Conservation (phyloP, 1,140 invertebrate genomes). For the Oncopodura yosiiana region DNA sequence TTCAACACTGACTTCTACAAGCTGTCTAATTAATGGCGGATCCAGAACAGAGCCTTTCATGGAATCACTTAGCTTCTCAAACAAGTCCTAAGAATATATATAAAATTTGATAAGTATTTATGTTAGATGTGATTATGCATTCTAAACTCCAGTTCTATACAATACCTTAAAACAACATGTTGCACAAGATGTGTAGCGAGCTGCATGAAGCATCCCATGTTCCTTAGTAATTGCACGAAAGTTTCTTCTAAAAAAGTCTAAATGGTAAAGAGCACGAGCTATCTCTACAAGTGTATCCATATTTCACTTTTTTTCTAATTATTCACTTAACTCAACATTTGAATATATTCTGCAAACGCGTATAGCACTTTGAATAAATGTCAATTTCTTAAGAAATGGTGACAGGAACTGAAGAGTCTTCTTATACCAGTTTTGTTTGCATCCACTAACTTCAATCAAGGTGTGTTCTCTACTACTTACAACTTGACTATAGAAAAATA, state of each 20-base stretch:
- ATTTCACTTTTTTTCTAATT: background rate
- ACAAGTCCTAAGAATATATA: constrained; percentile 18
- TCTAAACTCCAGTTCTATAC: background rate
- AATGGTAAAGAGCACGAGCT: constrained; percentile 24
- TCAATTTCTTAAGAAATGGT: too few species aligned
- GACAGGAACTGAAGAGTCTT: too few species aligned
- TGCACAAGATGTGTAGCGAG: background rate
- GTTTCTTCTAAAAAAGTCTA: constrained; percentile 25
- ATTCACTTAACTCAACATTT: too few species aligned
- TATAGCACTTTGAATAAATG: too few species aligned
- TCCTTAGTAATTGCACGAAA: constrained; percentile 9
- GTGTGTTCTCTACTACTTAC: too few species aligned
- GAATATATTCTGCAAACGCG: too few species aligned
- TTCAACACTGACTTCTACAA: constrained; percentile 4
- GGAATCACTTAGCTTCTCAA: constrained; percentile 17
- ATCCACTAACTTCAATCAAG: too few species aligned
- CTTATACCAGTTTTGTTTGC: too few species aligned
- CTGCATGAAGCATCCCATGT: background rate
- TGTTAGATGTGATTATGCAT: background rate
- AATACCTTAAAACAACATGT: background rate
- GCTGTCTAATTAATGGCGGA: constrained; percentile 11
- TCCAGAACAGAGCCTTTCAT: constrained; percentile 25
- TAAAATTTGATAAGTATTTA: background rate
- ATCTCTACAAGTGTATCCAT: constrained; percentile 23
- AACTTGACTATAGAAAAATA: too few species aligned